A percentile compares a stretch with the other conserved stretches of the same genome.
Conservation (phyloP, 1,140 invertebrate genomes). For the Atta cephalotes region DNA sequence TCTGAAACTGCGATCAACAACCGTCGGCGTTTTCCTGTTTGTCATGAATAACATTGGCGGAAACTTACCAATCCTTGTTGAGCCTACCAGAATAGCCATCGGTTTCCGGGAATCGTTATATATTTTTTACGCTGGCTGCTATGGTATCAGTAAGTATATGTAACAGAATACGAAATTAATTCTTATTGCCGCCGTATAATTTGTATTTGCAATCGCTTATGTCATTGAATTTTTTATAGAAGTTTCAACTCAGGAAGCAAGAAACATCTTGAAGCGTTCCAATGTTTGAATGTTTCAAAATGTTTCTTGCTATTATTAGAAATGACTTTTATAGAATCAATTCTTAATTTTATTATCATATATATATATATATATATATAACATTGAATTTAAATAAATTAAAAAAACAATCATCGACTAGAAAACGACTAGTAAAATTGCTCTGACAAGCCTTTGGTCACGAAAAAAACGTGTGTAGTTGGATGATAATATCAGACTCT, state of each 20-base stretch:
- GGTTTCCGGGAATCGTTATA: conserved; percentile 94
- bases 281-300: no score
- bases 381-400: background rate
- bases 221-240: background rate
- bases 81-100: conserved; percentile 92
- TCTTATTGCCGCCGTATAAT: background rate
- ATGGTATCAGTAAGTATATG: conserved; percentile 91
- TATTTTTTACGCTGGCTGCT: conserved; percentile 95
- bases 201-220: background rate
- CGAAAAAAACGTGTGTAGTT: background rate
- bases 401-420: background rate
- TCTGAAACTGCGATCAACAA: conserved; percentile 92
- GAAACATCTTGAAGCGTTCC: no score
- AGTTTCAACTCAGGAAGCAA: no score
- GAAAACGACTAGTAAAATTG: background rate
- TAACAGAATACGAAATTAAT: conserved; percentile 67
- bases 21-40: conserved; percentile 94
- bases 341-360: background rate
- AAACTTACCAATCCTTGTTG: conserved; percentile 95
- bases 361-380: background rate
- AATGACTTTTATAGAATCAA: background rate
- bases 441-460: background rate
- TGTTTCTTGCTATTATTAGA: no score
- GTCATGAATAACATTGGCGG: conserved; percentile 97
- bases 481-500: background rate